Evolutionary conservation across 2,113 vertebrate genomes (phyloP).

Genomic region (Hucho hucho): DNA sequence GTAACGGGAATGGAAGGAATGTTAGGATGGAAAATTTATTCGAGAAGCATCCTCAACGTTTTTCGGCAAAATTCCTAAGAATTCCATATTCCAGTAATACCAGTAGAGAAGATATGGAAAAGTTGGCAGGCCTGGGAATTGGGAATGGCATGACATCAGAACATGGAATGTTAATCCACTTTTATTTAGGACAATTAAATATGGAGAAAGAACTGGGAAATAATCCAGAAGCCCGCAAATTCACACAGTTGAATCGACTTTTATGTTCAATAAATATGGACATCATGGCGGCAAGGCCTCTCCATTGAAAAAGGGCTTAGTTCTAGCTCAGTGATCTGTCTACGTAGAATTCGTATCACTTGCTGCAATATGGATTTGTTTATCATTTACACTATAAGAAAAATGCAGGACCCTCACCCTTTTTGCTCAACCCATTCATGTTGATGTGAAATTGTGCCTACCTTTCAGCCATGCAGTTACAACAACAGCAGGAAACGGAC

Average conservation of each 20-base stretch:
- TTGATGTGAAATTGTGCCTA: constrained; percentile 17
- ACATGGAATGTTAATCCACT: constrained; percentile 19
- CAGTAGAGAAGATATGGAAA: neutral
- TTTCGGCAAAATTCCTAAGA: neutral
- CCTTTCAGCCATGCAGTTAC: constrained; percentile 86
- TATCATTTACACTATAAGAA: neutral
- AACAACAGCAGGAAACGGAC: constrained; percentile 77
- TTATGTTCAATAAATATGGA: constrained; percentile 14
- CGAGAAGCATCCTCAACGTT: neutral
- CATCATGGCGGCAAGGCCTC: constrained; percentile 6
- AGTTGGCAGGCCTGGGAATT: neutral
- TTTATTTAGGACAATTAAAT: constrained; percentile 15
- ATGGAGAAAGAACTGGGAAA: constrained; percentile 16
- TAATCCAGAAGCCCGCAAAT: constrained; percentile 20
- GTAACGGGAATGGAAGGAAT: constrained; percentile 25
- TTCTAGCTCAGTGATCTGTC: constrained; percentile 13
- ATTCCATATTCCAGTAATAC: constrained; percentile 32
- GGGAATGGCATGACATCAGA: constrained; percentile 21
- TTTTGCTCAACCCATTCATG: neutral
- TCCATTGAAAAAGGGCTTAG: constrained; percentile 2
- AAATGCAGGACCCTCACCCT: neutral
- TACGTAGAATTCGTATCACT: constrained; percentile 16
- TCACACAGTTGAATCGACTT: constrained; percentile 8
- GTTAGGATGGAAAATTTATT: constrained; percentile 19
- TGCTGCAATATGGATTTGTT: constrained; percentile 1